phyloP scores from a whole-genome alignment of 1,140 invertebrate genomes.

The Littorina saxatilis region DNA sequence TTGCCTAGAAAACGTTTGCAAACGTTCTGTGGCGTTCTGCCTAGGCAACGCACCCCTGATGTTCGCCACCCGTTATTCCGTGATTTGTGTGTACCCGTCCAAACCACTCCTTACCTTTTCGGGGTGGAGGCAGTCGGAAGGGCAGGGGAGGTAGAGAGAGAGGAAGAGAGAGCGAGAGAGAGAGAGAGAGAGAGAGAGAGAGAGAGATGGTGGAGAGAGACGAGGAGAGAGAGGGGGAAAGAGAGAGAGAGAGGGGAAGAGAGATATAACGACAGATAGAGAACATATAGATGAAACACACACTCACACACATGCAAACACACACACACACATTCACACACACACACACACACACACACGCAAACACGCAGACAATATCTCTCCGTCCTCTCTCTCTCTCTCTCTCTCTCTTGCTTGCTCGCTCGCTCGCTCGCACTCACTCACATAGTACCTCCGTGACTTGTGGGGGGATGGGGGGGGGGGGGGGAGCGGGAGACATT shows the following conservation, averaged over 20 bases:
- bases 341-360: neutral
- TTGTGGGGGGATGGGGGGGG: neutral
- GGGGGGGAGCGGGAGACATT: conserved; percentile 1
- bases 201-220: neutral
- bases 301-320: neutral
- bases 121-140: too few relatives aligned
- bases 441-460: neutral
- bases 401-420: neutral
- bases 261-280: neutral
- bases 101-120: too few relatives aligned
- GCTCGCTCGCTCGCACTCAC: neutral
- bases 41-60: too few relatives aligned
- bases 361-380: neutral
- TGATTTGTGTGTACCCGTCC: too few relatives aligned
- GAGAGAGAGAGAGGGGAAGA: conserved; percentile 5
- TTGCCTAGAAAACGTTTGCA: too few relatives aligned
- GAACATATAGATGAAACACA: neutral
- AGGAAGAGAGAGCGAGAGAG: too few relatives aligned
- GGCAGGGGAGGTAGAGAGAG: neutral
- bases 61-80: too few relatives aligned
- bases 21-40: too few relatives aligned
- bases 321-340: neutral
- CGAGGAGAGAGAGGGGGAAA: neutral
- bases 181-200: neutral
- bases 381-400: neutral